These are phyloP conservation scores for Peromyscus eremicus DNA, from an alignment of 2,797 vertebrate genomes.

Conservation along the genomic window DNA sequence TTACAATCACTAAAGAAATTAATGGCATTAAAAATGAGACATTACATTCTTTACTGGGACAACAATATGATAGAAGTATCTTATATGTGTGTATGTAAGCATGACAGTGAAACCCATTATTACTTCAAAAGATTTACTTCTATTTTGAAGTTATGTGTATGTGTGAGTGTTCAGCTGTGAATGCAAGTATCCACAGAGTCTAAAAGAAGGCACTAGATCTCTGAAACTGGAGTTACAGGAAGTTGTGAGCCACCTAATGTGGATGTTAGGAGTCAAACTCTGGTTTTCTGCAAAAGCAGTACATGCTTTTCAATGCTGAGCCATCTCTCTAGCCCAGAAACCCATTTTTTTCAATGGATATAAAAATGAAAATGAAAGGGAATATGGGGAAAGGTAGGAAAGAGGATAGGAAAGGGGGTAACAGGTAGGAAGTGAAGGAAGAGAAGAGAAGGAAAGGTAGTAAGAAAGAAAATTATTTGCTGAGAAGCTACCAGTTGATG, in stretches of 20 bases:
- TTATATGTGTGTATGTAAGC: not conserved
- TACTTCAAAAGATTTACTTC: not conserved
- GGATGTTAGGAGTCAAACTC: not conserved
- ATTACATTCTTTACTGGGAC: not conserved
- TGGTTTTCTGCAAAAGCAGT: not conserved
- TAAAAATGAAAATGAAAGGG: not conserved
- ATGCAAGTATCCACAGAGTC: not conserved
- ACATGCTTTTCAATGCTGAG: not conserved
- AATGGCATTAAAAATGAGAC: not conserved
- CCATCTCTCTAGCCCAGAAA: not conserved
- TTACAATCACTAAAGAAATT: not conserved
- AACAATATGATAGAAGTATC: not conserved
- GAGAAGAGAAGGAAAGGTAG: not conserved
- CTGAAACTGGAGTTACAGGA: not conserved
- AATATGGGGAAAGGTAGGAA: accelerated
- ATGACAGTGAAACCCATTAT: not conserved
- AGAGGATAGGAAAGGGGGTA: too few species aligned
- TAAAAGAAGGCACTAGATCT: not conserved
- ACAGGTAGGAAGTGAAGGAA: not conserved
- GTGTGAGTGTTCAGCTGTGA: not conserved
- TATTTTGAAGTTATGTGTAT: not conserved
- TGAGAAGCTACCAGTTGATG: not conserved
- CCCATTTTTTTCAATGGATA: not conserved
- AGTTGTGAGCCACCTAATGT: not conserved
- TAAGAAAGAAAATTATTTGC: not conserved